A percentile compares a stretch with the other conserved stretches of the same genome.
Evolutionary conservation across 2,888 invertebrate species (phyloP).

Genomic region (Creontiades dilutus): DNA sequence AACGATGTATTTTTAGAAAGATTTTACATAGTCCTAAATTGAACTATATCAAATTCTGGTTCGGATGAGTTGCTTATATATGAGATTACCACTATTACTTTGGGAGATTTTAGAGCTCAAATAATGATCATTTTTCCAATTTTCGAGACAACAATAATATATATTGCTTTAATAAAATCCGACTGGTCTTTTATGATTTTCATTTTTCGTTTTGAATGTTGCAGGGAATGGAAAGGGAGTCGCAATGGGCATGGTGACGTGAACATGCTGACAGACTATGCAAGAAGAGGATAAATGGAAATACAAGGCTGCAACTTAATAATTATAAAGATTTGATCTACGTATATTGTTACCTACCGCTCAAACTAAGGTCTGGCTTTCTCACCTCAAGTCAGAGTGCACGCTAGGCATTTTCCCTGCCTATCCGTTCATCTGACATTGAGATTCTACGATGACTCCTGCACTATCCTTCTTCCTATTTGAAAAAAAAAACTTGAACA

Average conservation of each 20-base stretch:
- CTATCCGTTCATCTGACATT: constrained; percentile 65
- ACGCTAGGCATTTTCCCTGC: constrained; percentile 73
- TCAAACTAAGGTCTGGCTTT: constrained; percentile 74
- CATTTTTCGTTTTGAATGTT: constrained; percentile 1
- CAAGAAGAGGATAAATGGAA: constrained; percentile 73
- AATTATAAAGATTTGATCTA: constrained; percentile 71
- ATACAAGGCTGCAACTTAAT: constrained; percentile 74
- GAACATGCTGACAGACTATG: constrained; percentile 67
- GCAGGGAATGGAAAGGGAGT: constrained; percentile 70
- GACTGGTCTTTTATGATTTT: too few species aligned
- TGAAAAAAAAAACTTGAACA: constrained; percentile 26
- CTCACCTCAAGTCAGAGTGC: constrained; percentile 72
- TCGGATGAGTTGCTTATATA: too few species aligned
- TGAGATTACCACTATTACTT: too few species aligned
- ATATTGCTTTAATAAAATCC: too few species aligned
- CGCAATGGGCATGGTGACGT: constrained; percentile 73
- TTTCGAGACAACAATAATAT: too few species aligned
- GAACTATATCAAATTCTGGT: too few species aligned
- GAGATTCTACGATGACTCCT: constrained; percentile 46
- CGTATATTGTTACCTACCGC: constrained; percentile 71
- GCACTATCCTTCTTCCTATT: constrained; percentile 61
- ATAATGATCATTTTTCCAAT: too few species aligned
- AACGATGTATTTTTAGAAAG: too few species aligned
- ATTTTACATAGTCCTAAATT: too few species aligned
- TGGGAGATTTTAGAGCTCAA: too few species aligned